Percentiles rank a stretch among this genome's conserved stretches.
These are phyloP conservation scores for Zelostemma sp. DNA, from an alignment of 1,140 invertebrate species.

Conservation along the genomic window DNA sequence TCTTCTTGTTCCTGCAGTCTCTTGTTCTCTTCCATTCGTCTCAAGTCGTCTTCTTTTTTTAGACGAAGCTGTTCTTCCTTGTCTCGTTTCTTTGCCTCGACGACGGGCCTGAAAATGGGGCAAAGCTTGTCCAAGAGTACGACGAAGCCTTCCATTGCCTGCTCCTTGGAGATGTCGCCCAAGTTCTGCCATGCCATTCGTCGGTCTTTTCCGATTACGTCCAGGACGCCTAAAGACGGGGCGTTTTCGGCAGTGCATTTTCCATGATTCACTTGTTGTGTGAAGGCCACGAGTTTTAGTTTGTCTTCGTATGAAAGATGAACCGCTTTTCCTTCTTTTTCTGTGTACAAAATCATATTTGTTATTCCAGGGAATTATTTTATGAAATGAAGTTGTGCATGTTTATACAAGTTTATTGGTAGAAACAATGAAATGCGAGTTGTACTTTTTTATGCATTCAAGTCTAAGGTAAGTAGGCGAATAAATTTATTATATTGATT, in stretches of 20 bases:
- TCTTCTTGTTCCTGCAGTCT: slow-evolving; percentile 74
- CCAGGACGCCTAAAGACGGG: slow-evolving; percentile 90
- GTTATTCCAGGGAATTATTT: not conserved
- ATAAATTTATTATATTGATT: too few species aligned
- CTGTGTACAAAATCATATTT: slow-evolving; percentile 67
- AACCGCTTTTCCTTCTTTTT: slow-evolving; percentile 96
- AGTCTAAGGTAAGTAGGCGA: too few species aligned
- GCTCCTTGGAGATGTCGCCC: slow-evolving; percentile 85
- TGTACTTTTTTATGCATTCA: too few species aligned
- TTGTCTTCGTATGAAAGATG: slow-evolving; percentile 96
- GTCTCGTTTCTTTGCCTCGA: slow-evolving; percentile 92
- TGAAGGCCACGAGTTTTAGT: slow-evolving; percentile 90
- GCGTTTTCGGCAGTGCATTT: slow-evolving; percentile 81
- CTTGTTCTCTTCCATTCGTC: slow-evolving; percentile 70
- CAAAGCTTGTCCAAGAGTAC: slow-evolving; percentile 88
- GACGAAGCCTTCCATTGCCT: slow-evolving; percentile 94
- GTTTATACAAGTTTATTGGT: too few species aligned
- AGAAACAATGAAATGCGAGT: too few species aligned
- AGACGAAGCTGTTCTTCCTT: slow-evolving; percentile 80
- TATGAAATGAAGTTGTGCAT: not conserved
- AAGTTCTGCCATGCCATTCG: slow-evolving; percentile 93
- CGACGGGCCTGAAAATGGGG: slow-evolving; percentile 89
- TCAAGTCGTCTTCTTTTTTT: slow-evolving; percentile 69
- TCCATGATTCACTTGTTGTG: slow-evolving; percentile 91
- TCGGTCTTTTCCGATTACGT: slow-evolving; percentile 94